Conservation (phyloP, 2,888 invertebrate species). For the Apomyelois bistriatella region DNA sequence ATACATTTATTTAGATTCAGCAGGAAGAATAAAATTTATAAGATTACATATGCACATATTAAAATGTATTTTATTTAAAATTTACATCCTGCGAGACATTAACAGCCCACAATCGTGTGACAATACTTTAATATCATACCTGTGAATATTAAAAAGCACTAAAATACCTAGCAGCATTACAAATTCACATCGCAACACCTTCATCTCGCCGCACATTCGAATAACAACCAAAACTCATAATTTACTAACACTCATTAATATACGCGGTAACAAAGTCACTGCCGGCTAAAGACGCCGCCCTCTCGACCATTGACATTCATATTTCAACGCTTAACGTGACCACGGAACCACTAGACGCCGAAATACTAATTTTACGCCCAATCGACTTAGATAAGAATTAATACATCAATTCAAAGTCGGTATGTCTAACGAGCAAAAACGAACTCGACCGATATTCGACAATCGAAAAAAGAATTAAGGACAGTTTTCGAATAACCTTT, state of each 20-base stretch:
- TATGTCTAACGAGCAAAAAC: constrained; percentile 51
- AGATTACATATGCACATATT: too few species aligned
- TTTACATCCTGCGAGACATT: constrained; percentile 2
- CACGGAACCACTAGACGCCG: constrained; percentile 59
- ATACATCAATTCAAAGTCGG: constrained; percentile 53
- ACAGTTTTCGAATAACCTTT: constrained; percentile 57
- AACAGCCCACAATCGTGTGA: constrained; percentile 14
- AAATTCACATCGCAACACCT: constrained; percentile 62
- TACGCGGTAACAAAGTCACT: constrained; percentile 55
- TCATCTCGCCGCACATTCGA: constrained; percentile 66
- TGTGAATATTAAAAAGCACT: constrained; percentile 34
- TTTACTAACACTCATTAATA: constrained; percentile 69
- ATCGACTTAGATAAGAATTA: constrained; percentile 72
- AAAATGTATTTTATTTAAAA: too few species aligned
- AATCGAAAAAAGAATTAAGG: constrained; percentile 56
- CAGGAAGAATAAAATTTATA: too few species aligned
- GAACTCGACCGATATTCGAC: constrained; percentile 43
- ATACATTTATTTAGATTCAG: background rate
- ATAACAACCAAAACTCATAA: constrained; percentile 60
- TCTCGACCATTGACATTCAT: constrained; percentile 66
- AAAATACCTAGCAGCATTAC: constrained; percentile 53
- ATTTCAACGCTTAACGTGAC: constrained; percentile 69
- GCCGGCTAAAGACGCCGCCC: constrained; percentile 52
- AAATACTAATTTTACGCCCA: constrained; percentile 73
- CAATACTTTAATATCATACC: constrained; percentile 25